Evolutionary conservation across 2,888 invertebrate species (phyloP), one percentile per base, ranked within the genome.

Genomic region (Hetaerina titia): DNA sequence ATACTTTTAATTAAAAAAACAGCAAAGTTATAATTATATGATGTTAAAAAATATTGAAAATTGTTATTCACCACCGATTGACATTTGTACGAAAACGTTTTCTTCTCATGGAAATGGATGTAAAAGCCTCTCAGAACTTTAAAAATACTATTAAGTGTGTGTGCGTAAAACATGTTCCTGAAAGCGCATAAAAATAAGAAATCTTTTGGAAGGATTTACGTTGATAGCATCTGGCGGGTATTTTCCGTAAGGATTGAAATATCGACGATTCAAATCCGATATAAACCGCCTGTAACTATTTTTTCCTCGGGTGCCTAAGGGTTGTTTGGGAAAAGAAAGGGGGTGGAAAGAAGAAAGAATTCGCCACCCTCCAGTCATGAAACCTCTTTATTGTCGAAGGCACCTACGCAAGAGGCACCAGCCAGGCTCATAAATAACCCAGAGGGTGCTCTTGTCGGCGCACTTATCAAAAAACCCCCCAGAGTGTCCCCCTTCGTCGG

Each of bases 201-300:
- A 81, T 81, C 11, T 15, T 31, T n/a, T n/a, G 69, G 56, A 69
- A 74, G 92, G 92, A 92, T 92, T 92, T 92, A 92, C 92, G 74
- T 31, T 92, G 92, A 92, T 92, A 92, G 92, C 64, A 92, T 92
- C 92, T 92, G 92, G 92, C 69, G 92, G 92, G 69, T 17, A 69
- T 92, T 69, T 69, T 92, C 69, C 69, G 15, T 56, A 45, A 45
- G 74, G 69, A 69, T 92, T 92, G 92, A 92, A 92, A 92, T 92
- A 92, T 92, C 69, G 92, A 74, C 92, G 69, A 74, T 92, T 69
- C 69, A 69, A 92, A 92, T 69, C 92, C 92, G 74, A 92, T 92
- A 92, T 92, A 92, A 92, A 69, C 25, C 64, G 45, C 92, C 92
- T 69, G 69, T 92, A 92, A 69, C 63, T 90, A 90, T 92, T 74